These are phyloP conservation scores for Leptocoma aspasia DNA, from an alignment of 2,113 vertebrate genomes.

Conservation along the genomic window DNA sequence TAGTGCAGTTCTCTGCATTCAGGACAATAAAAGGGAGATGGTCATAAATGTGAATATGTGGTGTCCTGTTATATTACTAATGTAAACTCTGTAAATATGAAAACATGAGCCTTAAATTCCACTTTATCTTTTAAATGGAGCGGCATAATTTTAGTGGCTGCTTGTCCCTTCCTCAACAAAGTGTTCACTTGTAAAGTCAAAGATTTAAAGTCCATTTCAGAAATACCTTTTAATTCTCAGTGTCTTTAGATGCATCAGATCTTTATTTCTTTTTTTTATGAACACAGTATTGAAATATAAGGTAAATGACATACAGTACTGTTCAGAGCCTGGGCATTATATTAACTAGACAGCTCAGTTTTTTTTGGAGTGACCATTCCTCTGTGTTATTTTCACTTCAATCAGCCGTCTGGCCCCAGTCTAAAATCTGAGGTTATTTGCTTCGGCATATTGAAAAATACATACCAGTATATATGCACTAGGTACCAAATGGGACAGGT, in stretches of 20 bases:
- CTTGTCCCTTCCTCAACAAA: constrained; percentile 1
- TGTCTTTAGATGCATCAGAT: background rate
- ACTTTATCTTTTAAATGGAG: background rate
- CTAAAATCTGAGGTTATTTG: background rate
- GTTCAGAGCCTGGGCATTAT: background rate
- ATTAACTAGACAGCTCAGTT: background rate
- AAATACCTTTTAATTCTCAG: background rate
- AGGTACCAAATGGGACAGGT: background rate
- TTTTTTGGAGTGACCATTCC: background rate
- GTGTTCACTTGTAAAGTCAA: background rate
- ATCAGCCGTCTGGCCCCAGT: background rate
- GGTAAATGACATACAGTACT: background rate
- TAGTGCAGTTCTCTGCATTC: background rate
- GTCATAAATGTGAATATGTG: background rate
- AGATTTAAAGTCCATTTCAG: background rate
- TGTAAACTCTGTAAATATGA: background rate
- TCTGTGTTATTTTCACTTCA: background rate
- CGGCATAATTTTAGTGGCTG: background rate
- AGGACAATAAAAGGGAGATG: background rate
- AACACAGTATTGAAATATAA: background rate
- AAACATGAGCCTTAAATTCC: background rate
- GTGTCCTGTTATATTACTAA: background rate
- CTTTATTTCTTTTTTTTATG: background rate
- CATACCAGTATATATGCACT: background rate
- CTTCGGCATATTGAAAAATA: background rate